phyloP scores from a whole-genome alignment of 1,140 invertebrate species.

The Drosophila varians region DNA sequence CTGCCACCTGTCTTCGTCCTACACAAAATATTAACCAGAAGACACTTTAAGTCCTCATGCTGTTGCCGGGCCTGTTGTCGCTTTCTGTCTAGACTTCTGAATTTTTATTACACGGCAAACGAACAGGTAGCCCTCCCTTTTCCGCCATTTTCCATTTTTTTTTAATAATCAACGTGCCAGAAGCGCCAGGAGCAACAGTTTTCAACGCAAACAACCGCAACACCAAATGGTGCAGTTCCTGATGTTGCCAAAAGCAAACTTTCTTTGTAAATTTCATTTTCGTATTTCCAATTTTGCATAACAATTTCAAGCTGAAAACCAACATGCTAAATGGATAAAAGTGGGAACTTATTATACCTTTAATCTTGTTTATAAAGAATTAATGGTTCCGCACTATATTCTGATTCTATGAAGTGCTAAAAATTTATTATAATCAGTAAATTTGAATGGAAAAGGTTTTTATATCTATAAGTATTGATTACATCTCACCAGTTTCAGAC shows the following conservation, averaged over 20 bases:
- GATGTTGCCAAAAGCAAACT: conserved; percentile 34
- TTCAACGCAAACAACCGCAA: conserved; percentile 29
- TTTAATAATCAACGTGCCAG: conserved; percentile 41
- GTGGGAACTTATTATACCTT: not conserved
- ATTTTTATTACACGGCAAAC: conserved; percentile 31
- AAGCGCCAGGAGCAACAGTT: conserved; percentile 39
- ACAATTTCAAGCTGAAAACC: conserved; percentile 4
- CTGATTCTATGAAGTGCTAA: too few relatives aligned
- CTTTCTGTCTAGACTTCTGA: conserved; percentile 44
- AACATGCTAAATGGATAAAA: not conserved
- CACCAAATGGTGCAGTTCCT: conserved; percentile 31
- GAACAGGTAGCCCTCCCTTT: not conserved
- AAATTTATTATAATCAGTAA: too few relatives aligned
- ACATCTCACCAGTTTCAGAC: not conserved
- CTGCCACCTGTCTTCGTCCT: conserved; percentile 20
- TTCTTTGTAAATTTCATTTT: conserved; percentile 29
- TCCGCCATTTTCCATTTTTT: conserved; percentile 12
- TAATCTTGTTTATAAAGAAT: too few relatives aligned
- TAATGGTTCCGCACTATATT: too few relatives aligned
- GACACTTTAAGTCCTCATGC: conserved; percentile 11
- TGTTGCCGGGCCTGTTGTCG: conserved; percentile 10
- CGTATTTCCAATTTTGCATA: conserved; percentile 22
- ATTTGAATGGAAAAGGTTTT: too few relatives aligned
- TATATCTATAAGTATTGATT: not conserved
- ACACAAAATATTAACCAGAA: conserved; percentile 47